Evolutionary conservation across 2,113 vertebrate species (phyloP).

Genomic region (Phodopus roborovskii): DNA sequence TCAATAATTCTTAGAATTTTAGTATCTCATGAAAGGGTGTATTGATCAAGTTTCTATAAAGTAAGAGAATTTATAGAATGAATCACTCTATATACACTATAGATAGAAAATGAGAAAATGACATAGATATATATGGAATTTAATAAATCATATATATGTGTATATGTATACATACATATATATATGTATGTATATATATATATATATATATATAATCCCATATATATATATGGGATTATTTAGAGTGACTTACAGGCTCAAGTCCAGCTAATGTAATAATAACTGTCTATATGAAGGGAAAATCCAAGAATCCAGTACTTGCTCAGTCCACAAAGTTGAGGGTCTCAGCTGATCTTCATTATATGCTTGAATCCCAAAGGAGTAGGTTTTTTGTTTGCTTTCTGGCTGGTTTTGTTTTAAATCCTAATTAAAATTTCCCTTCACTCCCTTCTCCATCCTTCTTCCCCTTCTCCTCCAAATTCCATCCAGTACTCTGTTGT

Average conservation of each 20-base stretch:
- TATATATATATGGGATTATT: no score
- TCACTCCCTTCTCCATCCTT: not conserved
- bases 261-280: no score
- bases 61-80: not conserved
- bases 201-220: no score
- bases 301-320: not conserved
- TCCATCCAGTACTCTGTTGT: not conserved
- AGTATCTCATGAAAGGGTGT: not conserved
- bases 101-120: not conserved
- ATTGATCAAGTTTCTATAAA: not conserved
- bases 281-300: not conserved
- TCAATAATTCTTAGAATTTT: not conserved
- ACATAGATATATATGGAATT: no score
- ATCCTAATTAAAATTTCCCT: no score
- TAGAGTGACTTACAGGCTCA: no score
- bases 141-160: no score
- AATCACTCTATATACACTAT: not conserved
- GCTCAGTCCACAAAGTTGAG: not conserved
- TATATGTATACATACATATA: no score
- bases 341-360: not conserved
- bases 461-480: not conserved
- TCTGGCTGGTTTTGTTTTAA: not conserved
- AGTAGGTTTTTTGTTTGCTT: not conserved
- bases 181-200: no score
- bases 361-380: not conserved